A percentile compares a stretch with the other conserved stretches of the same genome.
Evolutionary conservation across 2,888 invertebrate species (phyloP).

Genomic region (Tineola bisselliella): DNA sequence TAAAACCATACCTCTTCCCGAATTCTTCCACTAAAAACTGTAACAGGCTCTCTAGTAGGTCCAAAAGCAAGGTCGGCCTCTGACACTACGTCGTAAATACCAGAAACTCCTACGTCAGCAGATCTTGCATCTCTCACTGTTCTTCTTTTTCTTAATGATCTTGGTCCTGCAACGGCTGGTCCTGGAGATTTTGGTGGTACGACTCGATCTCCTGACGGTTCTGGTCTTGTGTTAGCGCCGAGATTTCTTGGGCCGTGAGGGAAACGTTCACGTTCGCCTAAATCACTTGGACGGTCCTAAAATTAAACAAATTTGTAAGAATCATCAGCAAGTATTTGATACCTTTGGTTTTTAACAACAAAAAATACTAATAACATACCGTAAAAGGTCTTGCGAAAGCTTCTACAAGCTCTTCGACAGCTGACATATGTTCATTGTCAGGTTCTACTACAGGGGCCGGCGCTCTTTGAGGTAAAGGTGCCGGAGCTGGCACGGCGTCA

Average conservation of each 20-base stretch:
- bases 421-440: constrained; percentile 41
- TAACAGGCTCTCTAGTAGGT: constrained; percentile 85
- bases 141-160: constrained; percentile 69
- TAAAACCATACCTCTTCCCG: constrained; percentile 72
- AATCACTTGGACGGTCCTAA: constrained; percentile 62
- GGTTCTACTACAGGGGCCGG: constrained; percentile 17
- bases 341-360: neutral
- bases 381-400: constrained; percentile 57
- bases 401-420: constrained; percentile 54
- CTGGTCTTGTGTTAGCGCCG: constrained; percentile 40
- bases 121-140: constrained; percentile 79
- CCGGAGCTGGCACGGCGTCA: constrained; percentile 52
- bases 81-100: constrained; percentile 90
- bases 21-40: constrained; percentile 88
- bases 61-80: constrained; percentile 92
- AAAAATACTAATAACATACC: constrained; percentile 23
- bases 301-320: constrained; percentile 19
- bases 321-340: neutral
- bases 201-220: constrained; percentile 36
- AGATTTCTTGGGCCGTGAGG: constrained; percentile 82
- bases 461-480: constrained; percentile 28
- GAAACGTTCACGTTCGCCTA: constrained; percentile 74
- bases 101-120: constrained; percentile 89
- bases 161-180: constrained; percentile 64
- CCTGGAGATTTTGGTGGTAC: constrained; percentile 61